These are phyloP conservation scores for Gymnogyps californianus DNA, from an alignment of 2,113 vertebrate genomes.

Conservation along the genomic window DNA sequence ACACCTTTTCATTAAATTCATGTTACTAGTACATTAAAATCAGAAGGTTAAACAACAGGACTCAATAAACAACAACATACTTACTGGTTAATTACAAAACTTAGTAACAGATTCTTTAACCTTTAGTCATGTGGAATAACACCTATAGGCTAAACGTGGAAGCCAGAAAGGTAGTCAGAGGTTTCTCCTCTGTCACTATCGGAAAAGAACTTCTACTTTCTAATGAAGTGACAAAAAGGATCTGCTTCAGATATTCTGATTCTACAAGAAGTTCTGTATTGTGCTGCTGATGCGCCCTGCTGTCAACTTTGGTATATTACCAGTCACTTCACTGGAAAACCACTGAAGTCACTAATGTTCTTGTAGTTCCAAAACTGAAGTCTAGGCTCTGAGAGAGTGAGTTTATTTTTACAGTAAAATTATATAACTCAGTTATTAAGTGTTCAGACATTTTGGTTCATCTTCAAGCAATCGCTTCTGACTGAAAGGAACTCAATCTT, in stretches of 20 bases:
- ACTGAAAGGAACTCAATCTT: background rate
- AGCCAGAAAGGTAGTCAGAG: background rate
- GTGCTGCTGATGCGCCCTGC: background rate
- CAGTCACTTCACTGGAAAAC: background rate
- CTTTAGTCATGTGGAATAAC: background rate
- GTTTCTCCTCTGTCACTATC: background rate
- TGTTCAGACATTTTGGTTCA: background rate
- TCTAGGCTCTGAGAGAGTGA: background rate
- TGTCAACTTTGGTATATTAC: background rate
- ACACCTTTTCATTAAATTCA: background rate
- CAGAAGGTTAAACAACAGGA: background rate
- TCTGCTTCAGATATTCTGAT: background rate
- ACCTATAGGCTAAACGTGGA: rapidly evolving
- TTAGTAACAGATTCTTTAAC: background rate
- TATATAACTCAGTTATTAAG: background rate
- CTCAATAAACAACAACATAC: background rate
- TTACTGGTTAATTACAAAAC: background rate
- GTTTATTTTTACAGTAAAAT: background rate
- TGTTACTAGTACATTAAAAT: background rate
- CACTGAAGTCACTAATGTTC: background rate
- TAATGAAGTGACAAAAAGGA: background rate
- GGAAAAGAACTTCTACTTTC: background rate
- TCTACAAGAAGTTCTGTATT: background rate
- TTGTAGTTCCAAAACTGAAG: background rate
- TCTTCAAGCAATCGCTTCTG: background rate